A percentile compares a stretch with the other conserved stretches of the same genome.
These are phyloP conservation scores for Tolypeutes matacus DNA, from an alignment of 2,797 vertebrate genomes.

Conservation along the genomic window DNA sequence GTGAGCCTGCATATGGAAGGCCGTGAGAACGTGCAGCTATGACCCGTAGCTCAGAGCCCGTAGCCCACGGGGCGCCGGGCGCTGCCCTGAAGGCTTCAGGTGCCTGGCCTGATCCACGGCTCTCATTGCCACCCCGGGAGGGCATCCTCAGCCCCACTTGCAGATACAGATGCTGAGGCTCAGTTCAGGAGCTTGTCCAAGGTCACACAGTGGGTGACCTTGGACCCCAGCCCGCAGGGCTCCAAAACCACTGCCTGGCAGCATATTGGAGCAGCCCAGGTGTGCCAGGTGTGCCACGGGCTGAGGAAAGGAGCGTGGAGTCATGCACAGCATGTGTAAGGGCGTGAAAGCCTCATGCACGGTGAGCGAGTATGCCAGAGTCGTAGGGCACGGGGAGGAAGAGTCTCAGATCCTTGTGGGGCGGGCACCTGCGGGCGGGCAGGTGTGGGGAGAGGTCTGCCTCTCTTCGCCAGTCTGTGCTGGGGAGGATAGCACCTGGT, in stretches of 20 bases:
- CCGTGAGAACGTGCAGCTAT: accelerated
- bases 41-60: too few species aligned
- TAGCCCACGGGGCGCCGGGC: too few species aligned
- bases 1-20: neutral
- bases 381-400: too few species aligned
- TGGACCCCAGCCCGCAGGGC: neutral
- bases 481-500: accelerated
- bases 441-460: neutral
- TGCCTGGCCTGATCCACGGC: neutral
- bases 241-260: neutral
- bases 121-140: neutral
- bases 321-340: neutral
- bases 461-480: neutral
- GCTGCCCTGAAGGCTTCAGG: accelerated
- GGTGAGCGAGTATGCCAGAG: neutral
- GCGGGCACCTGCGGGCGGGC: neutral
- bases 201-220: neutral
- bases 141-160: neutral
- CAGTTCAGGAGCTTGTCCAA: neutral
- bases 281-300: accelerated
- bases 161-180: neutral
- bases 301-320: too few species aligned
- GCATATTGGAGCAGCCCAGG: neutral
- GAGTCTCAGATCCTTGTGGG: neutral
- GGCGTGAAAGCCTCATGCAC: neutral